These are phyloP conservation scores for Podarcis cretensis DNA, from an alignment of 2,113 vertebrate species.

Conservation along the genomic window DNA sequence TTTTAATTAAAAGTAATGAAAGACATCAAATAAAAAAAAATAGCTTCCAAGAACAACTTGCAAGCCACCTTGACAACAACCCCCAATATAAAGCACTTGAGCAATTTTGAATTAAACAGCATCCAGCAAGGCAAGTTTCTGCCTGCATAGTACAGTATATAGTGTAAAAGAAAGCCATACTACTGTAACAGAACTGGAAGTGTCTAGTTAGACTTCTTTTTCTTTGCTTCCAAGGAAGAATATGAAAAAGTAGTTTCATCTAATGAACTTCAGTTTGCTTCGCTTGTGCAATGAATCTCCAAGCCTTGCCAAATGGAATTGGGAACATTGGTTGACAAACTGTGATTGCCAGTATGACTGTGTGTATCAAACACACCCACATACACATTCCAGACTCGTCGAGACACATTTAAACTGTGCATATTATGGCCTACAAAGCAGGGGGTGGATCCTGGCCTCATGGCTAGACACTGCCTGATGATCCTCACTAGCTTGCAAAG, in stretches of 20 bases:
- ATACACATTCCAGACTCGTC: no score
- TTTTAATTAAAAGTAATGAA: constrained; percentile 68
- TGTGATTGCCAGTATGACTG: not conserved
- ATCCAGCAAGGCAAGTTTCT: not conserved
- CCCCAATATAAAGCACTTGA: not conserved
- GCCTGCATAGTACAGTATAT: no score
- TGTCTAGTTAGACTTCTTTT: not conserved
- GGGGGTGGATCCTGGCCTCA: no score
- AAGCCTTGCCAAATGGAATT: not conserved
- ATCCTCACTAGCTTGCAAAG: no score
- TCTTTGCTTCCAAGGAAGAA: rapidly evolving
- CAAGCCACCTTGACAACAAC: constrained; percentile 15
- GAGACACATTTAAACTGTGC: no score
- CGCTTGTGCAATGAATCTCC: not conserved
- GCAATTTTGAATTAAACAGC: not conserved
- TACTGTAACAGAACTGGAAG: rapidly evolving
- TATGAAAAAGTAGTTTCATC: not conserved
- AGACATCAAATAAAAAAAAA: constrained; percentile 58
- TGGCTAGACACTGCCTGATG: no score
- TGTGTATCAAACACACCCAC: no score
- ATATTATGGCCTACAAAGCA: no score
- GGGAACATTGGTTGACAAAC: not conserved
- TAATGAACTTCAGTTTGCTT: rapidly evolving
- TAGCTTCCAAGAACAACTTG: constrained; percentile 48
- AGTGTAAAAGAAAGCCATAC: no score